Evolutionary conservation across 1,140 invertebrate genomes (phyloP).

Genomic region (Orussus abietinus): DNA sequence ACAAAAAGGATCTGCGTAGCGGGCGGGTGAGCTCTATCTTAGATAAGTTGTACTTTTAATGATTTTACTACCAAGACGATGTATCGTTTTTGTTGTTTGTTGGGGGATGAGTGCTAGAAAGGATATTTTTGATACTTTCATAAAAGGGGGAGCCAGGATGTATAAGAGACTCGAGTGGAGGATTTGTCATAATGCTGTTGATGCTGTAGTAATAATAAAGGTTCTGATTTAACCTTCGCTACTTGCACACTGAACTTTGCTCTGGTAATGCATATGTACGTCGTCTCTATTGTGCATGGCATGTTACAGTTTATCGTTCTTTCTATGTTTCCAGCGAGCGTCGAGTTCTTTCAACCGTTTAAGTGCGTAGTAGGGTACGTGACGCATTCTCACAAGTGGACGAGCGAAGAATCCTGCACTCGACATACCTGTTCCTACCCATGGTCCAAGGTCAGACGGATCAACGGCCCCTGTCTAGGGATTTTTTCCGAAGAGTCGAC

Average conservation of each 20-base stretch:
- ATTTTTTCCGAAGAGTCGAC: too few relatives aligned
- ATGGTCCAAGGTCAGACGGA: too few relatives aligned
- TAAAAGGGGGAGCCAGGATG: constrained; percentile 44
- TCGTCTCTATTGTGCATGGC: too few relatives aligned
- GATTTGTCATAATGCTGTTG: constrained; percentile 40
- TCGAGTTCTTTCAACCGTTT: too few relatives aligned
- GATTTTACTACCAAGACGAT: constrained; percentile 40
- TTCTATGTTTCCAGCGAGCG: too few relatives aligned
- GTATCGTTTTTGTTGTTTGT: constrained; percentile 47
- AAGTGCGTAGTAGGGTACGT: too few relatives aligned
- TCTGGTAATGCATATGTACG: too few relatives aligned
- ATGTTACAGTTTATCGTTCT: background rate
- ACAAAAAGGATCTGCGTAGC: constrained; percentile 9
- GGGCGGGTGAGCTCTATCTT: constrained; percentile 14
- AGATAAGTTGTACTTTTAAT: constrained; percentile 35
- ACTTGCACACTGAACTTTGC: too few relatives aligned
- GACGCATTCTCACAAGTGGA: background rate
- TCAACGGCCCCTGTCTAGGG: too few relatives aligned
- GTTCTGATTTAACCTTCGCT: constrained; percentile 41
- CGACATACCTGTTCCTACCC: too few relatives aligned
- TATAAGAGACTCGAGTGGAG: constrained; percentile 35
- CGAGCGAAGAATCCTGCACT: too few relatives aligned
- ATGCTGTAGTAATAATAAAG: constrained; percentile 44
- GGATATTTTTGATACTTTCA: constrained; percentile 60
- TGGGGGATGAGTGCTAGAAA: constrained; percentile 48